These are phyloP conservation scores for Adrianichthys oophorus DNA, from an alignment of 2,797 vertebrate species.

Conservation along the genomic window DNA sequence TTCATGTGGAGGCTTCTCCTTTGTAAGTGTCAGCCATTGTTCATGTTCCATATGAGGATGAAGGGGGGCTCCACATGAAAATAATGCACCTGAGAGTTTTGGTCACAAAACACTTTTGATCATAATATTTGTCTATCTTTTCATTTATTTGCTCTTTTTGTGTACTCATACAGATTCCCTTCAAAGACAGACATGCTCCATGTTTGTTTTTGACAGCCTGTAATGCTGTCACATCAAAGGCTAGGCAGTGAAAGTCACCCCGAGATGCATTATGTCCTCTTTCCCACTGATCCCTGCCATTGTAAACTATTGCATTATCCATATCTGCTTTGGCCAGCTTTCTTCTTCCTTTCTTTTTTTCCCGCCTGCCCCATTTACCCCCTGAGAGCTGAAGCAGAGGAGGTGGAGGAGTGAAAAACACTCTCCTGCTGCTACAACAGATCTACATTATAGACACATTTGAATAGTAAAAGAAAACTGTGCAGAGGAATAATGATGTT, in stretches of 20 bases:
- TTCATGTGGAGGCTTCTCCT: background rate
- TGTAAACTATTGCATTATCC: slow-evolving; percentile 68
- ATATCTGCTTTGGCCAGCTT: slow-evolving; percentile 40
- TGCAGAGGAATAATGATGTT: slow-evolving; percentile 55
- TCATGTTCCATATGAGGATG: slow-evolving; percentile 3
- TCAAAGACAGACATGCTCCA: slow-evolving; percentile 24
- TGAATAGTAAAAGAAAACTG: slow-evolving; percentile 49
- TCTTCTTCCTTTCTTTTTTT: slow-evolving; percentile 48
- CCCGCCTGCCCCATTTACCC: slow-evolving; percentile 53
- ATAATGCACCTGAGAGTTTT: slow-evolving; percentile 9
- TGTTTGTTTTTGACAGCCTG: slow-evolving; percentile 49
- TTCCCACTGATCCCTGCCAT: slow-evolving; percentile 66
- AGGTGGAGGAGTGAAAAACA: slow-evolving; percentile 48
- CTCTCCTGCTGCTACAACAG: slow-evolving; percentile 57
- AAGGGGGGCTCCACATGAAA: background rate
- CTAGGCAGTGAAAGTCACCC: slow-evolving; percentile 52
- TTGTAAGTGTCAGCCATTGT: background rate
- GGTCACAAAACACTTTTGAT: slow-evolving; percentile 25
- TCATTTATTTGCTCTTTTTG: slow-evolving; percentile 15
- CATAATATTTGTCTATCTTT: slow-evolving; percentile 18
- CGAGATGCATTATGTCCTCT: slow-evolving; percentile 54
- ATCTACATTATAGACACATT: slow-evolving; percentile 53
- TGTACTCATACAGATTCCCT: slow-evolving; percentile 16
- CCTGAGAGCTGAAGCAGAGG: slow-evolving; percentile 51
- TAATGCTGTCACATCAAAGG: slow-evolving; percentile 73